A percentile compares a stretch with the other conserved stretches of the same genome.
Evolutionary conservation across 2,797 vertebrate species (phyloP).

Genomic region (Merluccius polli): DNA sequence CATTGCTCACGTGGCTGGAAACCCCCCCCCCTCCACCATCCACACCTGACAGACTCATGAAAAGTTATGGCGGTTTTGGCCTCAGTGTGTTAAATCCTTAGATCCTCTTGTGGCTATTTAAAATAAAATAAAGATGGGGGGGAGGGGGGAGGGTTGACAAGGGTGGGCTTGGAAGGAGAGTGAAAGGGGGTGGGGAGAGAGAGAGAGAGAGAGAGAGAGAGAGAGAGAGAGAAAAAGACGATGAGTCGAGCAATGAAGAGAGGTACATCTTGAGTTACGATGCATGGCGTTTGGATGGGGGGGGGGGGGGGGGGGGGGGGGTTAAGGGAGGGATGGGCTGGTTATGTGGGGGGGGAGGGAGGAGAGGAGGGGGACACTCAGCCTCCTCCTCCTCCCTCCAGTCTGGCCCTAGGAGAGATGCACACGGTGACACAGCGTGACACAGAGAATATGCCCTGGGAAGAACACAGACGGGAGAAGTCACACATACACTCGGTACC

Average conservation of each 20-base stretch:
- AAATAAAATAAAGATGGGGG: too few species aligned
- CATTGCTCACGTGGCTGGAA: too few species aligned
- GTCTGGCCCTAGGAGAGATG: background rate
- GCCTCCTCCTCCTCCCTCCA: too few species aligned
- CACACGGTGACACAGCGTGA: background rate
- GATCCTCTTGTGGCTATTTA: background rate
- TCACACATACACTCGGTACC: conserved; percentile 15
- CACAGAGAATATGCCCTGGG: background rate
- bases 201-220: background rate
- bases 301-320: too few species aligned
- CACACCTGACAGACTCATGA: background rate
- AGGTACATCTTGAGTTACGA: background rate
- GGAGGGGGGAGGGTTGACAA: too few species aligned
- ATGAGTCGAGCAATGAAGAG: background rate
- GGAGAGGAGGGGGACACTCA: background rate
- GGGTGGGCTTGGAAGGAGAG: too few species aligned
- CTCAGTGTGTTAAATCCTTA: background rate
- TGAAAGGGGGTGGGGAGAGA: background rate
- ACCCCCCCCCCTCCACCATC: background rate
- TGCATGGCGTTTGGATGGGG: background rate
- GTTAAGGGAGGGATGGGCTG: background rate
- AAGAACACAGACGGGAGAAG: conserved; percentile 27
- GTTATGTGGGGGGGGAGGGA: background rate
- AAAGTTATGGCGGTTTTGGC: background rate
- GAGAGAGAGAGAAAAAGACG: background rate